Evolutionary conservation across 1,140 invertebrate genomes (phyloP).

Genomic region (Penaeus chinensis): DNA sequence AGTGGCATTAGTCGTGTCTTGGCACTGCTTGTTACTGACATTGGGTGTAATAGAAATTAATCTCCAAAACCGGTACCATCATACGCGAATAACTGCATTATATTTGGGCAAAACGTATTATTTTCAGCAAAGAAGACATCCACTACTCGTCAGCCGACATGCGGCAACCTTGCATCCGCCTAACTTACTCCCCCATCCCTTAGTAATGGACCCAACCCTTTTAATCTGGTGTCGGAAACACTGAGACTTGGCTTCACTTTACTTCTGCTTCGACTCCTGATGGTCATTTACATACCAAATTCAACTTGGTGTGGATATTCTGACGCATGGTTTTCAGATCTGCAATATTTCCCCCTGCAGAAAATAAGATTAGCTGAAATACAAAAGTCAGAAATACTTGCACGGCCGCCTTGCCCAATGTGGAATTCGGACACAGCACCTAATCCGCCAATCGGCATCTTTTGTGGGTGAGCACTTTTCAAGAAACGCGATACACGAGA

Average conservation of each 20-base stretch:
- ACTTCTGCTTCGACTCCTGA: too few relatives aligned
- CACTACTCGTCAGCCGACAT: conserved; percentile 23
- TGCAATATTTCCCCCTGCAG: conserved; percentile 2
- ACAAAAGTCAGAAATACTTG: too few relatives aligned
- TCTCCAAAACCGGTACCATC: too few relatives aligned
- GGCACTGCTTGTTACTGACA: too few relatives aligned
- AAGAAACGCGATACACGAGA: conserved; percentile 54
- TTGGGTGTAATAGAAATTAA: too few relatives aligned
- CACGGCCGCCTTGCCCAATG: too few relatives aligned
- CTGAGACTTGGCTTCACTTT: conserved; percentile 23
- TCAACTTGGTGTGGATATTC: too few relatives aligned
- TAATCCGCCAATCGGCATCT: conserved; percentile 60
- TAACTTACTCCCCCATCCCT: conserved; percentile 49
- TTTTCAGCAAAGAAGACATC: conserved; percentile 6
- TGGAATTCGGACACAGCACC: conserved; percentile 34
- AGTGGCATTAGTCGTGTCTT: too few relatives aligned
- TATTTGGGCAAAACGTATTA: conserved; percentile 3
- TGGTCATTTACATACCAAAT: conserved; percentile 6
- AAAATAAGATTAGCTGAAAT: conserved; percentile 7
- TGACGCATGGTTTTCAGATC: not conserved
- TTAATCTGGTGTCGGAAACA: conserved; percentile 58
- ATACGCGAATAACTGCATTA: too few relatives aligned
- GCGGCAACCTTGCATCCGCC: conserved; percentile 50
- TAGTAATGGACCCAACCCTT: conserved; percentile 56
- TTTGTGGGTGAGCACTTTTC: conserved; percentile 59